Evolutionary conservation across 2,113 vertebrate species (phyloP).

Genomic region (Salvelinus namaycush): DNA sequence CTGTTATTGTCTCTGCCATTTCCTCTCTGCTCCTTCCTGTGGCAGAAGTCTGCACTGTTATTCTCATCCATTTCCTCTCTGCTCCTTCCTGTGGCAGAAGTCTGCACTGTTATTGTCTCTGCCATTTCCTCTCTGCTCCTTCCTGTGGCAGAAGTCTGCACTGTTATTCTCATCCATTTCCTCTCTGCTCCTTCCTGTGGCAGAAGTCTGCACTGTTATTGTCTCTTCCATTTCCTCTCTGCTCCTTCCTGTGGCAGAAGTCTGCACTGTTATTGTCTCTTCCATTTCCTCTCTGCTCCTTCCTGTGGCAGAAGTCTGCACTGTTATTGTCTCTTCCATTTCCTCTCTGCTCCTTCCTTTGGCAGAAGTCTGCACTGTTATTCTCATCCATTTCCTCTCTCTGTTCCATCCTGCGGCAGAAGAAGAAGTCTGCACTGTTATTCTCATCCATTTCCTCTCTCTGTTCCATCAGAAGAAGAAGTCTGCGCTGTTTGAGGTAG

Average conservation of each 20-base stretch:
- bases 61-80: not conserved
- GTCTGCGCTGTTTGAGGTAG: slow-evolving; percentile 78
- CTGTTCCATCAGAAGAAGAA: slow-evolving; percentile 89
- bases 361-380: slow-evolving; percentile 80
- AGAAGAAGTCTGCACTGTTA: slow-evolving; percentile 62
- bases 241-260: slow-evolving; percentile 81
- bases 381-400: no score
- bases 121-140: not conserved
- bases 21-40: not conserved
- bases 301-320: slow-evolving; percentile 81
- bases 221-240: not conserved
- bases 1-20: not conserved
- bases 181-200: slow-evolving; percentile 59
- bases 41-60: slow-evolving; percentile 80
- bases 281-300: not conserved
- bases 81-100: slow-evolving; percentile 78
- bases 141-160: slow-evolving; percentile 81
- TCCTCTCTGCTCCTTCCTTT: slow-evolving; percentile 5
- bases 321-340: not conserved
- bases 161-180: not conserved
- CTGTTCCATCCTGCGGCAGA: slow-evolving; percentile 79
- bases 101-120: not conserved
- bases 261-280: not conserved
- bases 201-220: slow-evolving; percentile 74
- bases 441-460: not conserved